Conservation (phyloP, 2,797 vertebrate genomes). For the Chrysocyon brachyurus region DNA sequence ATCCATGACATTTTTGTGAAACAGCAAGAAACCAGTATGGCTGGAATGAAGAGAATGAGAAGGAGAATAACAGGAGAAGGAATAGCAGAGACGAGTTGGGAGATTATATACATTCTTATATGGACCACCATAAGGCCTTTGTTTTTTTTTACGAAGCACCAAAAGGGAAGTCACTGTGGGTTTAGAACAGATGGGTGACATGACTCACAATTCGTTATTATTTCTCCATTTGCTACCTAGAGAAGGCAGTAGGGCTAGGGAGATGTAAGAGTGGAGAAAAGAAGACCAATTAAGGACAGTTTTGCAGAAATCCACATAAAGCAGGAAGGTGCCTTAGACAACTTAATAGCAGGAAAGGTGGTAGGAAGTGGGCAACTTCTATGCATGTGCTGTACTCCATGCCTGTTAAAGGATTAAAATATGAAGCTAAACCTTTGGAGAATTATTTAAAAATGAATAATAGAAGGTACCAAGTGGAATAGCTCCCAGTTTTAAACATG, state of each 20-base stretch:
- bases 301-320: not conserved
- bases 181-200: not conserved
- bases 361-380: not conserved
- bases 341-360: not conserved
- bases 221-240: not conserved
- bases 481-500: not conserved
- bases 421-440: not conserved
- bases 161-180: not conserved
- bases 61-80: not conserved
- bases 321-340: not conserved
- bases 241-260: not conserved
- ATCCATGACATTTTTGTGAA: not conserved
- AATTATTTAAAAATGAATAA: not conserved
- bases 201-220: too few species aligned
- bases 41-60: not conserved
- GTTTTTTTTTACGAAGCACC: not conserved
- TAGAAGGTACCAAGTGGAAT: not conserved
- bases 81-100: not conserved
- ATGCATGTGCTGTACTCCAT: too few species aligned
- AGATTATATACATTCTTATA: not conserved
- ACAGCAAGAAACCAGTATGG: not conserved
- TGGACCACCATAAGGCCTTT: not conserved
- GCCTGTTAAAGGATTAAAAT: not conserved
- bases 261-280: not conserved
- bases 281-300: not conserved